Evolutionary conservation across 2,113 vertebrate genomes (phyloP).

Genomic region (Archilochus colubris): DNA sequence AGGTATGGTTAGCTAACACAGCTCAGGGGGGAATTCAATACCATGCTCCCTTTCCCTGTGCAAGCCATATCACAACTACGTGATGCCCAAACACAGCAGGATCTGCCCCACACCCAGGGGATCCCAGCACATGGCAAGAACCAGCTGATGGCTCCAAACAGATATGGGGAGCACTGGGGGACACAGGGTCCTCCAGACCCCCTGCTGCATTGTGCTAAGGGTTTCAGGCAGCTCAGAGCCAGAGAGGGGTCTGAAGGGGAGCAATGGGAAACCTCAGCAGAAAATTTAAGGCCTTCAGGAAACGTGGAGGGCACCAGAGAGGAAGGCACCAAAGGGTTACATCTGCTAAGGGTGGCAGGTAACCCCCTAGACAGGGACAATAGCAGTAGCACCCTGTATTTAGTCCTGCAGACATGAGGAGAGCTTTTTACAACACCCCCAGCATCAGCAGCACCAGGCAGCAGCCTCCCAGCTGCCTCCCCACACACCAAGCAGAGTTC

Average conservation of each 20-base stretch:
- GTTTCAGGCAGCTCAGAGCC: neutral
- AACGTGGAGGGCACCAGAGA: neutral
- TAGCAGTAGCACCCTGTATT: rapidly evolving
- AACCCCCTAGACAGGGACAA: neutral
- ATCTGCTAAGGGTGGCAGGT: neutral
- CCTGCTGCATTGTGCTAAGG: neutral
- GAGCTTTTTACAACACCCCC: neutral
- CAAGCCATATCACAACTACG: rapidly evolving
- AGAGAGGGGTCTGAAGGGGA: neutral
- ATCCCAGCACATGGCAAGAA: neutral
- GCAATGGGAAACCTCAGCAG: neutral
- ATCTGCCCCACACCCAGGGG: neutral
- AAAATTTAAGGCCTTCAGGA: neutral
- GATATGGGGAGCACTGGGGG: neutral
- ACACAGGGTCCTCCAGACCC: neutral
- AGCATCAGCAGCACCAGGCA: neutral
- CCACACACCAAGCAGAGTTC: neutral
- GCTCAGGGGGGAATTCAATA: neutral
- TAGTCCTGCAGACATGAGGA: neutral
- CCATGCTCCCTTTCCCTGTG: neutral
- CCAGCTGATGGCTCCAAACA: neutral
- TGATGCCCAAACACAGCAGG: neutral
- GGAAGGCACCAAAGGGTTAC: neutral
- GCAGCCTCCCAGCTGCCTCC: neutral
- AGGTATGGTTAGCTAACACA: neutral